Evolutionary conservation across 1,140 invertebrate genomes (phyloP).

Genomic region (Apis laboriosa): DNA sequence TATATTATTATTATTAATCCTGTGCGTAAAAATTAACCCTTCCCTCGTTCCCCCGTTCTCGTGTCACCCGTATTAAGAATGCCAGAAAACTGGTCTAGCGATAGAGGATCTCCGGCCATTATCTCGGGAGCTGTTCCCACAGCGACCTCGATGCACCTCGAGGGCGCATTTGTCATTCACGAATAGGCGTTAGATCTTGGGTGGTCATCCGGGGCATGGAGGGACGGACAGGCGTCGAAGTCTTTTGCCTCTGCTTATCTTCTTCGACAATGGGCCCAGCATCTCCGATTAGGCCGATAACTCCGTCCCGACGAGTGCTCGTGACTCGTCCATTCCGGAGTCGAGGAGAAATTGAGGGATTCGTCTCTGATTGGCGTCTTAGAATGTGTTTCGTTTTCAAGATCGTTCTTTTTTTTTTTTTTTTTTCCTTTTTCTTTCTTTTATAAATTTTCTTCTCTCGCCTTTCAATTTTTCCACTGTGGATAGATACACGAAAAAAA

Average conservation of each 20-base stretch:
- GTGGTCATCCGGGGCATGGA: slow-evolving; percentile 63
- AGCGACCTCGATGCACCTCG: slow-evolving; percentile 44
- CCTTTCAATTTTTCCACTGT: too few relatives aligned
- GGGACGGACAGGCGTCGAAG: slow-evolving; percentile 56
- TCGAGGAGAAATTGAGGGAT: slow-evolving; percentile 29
- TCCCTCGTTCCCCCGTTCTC: too few relatives aligned
- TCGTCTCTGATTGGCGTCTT: not conserved
- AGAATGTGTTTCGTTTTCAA: not conserved
- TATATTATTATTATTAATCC: too few relatives aligned
- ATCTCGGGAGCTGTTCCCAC: slow-evolving; percentile 17
- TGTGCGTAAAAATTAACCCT: not conserved
- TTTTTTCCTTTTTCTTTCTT: not conserved
- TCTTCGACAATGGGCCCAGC: slow-evolving; percentile 63
- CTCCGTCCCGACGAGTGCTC: slow-evolving; percentile 49
- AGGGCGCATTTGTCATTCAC: slow-evolving; percentile 69
- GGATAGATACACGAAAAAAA: not conserved
- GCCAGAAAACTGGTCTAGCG: not conserved
- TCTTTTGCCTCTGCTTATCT: slow-evolving; percentile 62
- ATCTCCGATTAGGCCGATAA: slow-evolving; percentile 59
- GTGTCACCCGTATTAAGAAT: not conserved
- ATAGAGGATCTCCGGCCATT: not conserved
- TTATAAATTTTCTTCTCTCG: too few relatives aligned
- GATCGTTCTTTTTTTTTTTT: not conserved
- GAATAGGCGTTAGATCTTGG: slow-evolving; percentile 63
- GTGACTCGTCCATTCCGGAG: slow-evolving; percentile 30